Conservation (phyloP, 2,888 invertebrate genomes). For the Gastrophysa polygoni region DNA sequence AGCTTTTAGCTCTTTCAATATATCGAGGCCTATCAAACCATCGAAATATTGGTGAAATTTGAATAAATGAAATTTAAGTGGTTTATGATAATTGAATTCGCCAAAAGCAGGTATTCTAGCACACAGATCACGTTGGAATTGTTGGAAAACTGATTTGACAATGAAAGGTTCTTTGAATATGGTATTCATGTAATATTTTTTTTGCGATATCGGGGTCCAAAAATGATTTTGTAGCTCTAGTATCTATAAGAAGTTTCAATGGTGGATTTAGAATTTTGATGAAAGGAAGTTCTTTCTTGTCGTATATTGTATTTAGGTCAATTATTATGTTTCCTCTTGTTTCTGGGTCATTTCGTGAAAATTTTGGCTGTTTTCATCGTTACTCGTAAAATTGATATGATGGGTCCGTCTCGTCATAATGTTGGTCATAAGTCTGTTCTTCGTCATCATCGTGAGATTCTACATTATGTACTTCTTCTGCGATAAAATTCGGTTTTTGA, state of each 20-base stretch:
- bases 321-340: not conserved
- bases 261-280: not conserved
- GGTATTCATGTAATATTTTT: not conserved
- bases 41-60: constrained; percentile 8
- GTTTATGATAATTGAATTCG: not conserved
- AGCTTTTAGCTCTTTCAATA: not conserved
- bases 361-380: not conserved
- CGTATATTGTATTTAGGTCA: not conserved
- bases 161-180: constrained; percentile 1
- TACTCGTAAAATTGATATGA: not conserved
- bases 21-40: not conserved
- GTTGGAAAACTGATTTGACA: constrained; percentile 6
- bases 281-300: constrained; percentile 1
- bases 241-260: not conserved
- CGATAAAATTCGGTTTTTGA: not conserved
- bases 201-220: not conserved
- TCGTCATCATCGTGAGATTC: not conserved
- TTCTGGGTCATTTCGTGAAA: not conserved
- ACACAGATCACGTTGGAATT: not conserved
- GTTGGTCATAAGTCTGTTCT: not conserved
- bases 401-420: not conserved
- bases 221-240: not conserved
- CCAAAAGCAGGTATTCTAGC: not conserved
- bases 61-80: not conserved
- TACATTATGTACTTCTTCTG: not conserved